Base-by-base conservation (phyloP, 1,140 invertebrate genomes). In the Aphaenogaster ashmeadi region DNA sequence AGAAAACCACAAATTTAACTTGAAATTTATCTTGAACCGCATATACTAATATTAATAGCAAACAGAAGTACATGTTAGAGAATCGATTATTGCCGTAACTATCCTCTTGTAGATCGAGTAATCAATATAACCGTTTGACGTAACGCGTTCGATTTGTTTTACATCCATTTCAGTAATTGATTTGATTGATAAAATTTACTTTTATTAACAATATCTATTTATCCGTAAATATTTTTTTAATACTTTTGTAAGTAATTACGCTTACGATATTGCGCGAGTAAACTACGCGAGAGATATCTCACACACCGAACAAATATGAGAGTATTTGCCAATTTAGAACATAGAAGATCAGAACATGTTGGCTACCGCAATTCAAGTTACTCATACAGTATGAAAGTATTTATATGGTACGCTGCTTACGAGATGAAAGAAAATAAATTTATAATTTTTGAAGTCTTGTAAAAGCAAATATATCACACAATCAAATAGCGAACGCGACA, bases 291-390 rank as follows among this genome's bases (percentile, higher is more conserved):
- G 44, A 84, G 4, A 60, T 75, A 84, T 60, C 41, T 41, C 69
- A 36, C 38, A 58, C n/a, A 74, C 54, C 18, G 13, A 74, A 74
- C 54, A 83, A 83, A 74, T 60, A 84, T 47, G 33, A 58, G 41
- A 27, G 69, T 84, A 74, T 84, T 84, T 84, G 69, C 54, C 80
- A 75, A 74, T 84, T 75, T 84, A 50, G 69, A 75, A 84, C 69
- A 75, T 80, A 69, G 62, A 56, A 71, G 64, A 81, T 84, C 80
- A 74, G 44, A 52, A 67, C 44, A 50, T 60, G 69, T 60, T 62
- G 69, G 27, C 69, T 8, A 38, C 80, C n/a, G 69, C 80, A 84
- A 74, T 84, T 6, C 69, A 74, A 84, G 74, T 75, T 84, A 60
- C 80, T 74, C 69, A 60, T 74, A 58, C 33, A 13, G 7, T 50